These are phyloP conservation scores for Aphaenogaster floridana DNA, from an alignment of 1,140 invertebrate species.

Conservation along the genomic window DNA sequence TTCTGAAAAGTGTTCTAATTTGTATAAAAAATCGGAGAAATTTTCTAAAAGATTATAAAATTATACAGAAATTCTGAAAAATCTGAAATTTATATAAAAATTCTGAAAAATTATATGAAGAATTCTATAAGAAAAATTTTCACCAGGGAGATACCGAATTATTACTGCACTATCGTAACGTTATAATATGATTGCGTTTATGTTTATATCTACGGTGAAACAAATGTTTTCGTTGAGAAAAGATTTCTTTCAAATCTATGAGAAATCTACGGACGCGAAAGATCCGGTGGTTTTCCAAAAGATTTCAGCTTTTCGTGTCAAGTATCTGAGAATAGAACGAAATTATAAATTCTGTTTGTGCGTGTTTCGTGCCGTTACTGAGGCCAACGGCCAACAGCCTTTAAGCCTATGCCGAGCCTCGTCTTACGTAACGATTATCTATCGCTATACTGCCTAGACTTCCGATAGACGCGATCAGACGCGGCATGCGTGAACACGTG, in stretches of 20 bases:
- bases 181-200: not conserved
- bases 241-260: not conserved
- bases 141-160: not conserved
- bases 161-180: not conserved
- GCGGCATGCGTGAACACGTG: not conserved
- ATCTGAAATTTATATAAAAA: no score
- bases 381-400: constrained; percentile 76
- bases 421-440: constrained; percentile 77
- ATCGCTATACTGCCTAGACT: constrained; percentile 72
- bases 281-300: not conserved
- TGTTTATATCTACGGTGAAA: not conserved
- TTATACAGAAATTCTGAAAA: no score
- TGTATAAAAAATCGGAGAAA: no score
- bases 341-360: not conserved
- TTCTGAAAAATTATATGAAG: no score
- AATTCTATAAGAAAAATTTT: no score
- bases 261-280: not conserved
- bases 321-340: constrained; percentile 15
- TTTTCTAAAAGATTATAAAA: no score
- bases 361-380: constrained; percentile 15
- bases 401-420: constrained; percentile 49
- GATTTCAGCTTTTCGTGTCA: not conserved
- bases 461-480: constrained; percentile 67
- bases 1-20: no score
- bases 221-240: not conserved